Conservation (phyloP, 2,797 vertebrate genomes). For the Sebastes diaconus region DNA sequence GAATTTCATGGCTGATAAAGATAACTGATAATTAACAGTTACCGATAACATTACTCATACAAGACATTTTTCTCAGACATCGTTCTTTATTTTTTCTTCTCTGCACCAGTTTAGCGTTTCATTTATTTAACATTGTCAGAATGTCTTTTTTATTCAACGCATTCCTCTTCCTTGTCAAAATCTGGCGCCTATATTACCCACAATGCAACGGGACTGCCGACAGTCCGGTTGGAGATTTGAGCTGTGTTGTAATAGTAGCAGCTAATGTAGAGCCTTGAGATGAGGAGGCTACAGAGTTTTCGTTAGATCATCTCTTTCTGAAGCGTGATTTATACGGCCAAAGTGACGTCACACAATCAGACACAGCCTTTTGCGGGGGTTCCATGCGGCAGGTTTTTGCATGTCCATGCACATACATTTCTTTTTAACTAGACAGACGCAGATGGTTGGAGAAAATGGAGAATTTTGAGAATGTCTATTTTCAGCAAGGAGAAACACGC, state of each 20-base stretch:
- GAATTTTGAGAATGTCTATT: too few relatives aligned
- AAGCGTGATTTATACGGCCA: too few relatives aligned
- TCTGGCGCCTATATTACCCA: neutral
- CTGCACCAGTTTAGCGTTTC: neutral
- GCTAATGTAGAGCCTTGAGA: too few relatives aligned
- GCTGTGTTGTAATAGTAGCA: neutral
- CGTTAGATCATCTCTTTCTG: accelerated
- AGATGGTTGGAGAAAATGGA: too few relatives aligned
- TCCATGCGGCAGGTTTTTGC: too few relatives aligned
- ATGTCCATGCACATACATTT: too few relatives aligned
- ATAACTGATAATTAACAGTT: neutral
- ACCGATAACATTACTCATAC: neutral
- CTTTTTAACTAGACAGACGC: too few relatives aligned
- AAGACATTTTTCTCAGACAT: neutral
- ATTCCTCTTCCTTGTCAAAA: neutral
- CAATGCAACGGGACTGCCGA: neutral
- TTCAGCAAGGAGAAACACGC: too few relatives aligned
- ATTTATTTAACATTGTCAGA: neutral
- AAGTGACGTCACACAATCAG: too few relatives aligned
- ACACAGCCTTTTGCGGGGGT: too few relatives aligned
- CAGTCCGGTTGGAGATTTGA: neutral
- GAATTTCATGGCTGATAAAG: neutral
- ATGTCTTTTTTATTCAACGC: accelerated
- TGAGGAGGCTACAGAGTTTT: too few relatives aligned
- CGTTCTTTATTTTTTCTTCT: neutral